Evolutionary conservation across 30 jellyfish, hydroid and myxozoan genomes (phyloP), one percentile per base, ranked within the genome.

Genomic region (Nemopilema nomurai): DNA sequence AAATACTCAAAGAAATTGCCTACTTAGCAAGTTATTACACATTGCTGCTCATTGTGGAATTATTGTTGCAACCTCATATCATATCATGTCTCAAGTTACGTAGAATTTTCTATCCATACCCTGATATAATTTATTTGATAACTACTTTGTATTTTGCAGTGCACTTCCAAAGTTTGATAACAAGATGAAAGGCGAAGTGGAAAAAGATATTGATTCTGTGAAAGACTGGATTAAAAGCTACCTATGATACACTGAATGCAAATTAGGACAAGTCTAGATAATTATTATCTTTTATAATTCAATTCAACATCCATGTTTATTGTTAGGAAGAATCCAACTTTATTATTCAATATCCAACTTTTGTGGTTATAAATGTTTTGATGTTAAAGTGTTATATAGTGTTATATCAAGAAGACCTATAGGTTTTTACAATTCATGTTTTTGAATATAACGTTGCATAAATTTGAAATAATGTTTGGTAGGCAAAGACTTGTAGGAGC

Each of bases 101-200:
- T n/a, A n/a, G n/a, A n/a, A n/a, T n/a, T n/a, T n/a, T n/a, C n/a
- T n/a, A n/a, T n/a, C n/a, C n/a, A n/a, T n/a, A n/a, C n/a, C n/a
- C n/a, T n/a, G n/a, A n/a, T n/a, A n/a, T n/a, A n/a, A n/a, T n/a
- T n/a, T 16, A 52, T n/a, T 16, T 52, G 18, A 52, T n/a, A n/a
- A n/a, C n/a, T n/a, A n/a, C n/a, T 51, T 41, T 29, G 66, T 65
- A 18, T 68, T 19, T 74, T 33, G 30, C 66, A 86, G 95, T 67
- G 95, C 95, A 1, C 64, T 86, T 41, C 95, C 95, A 33, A 86
- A 86, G 90, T 73, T 86, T 69, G 87, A 86, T 72, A 71, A 32
- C 74, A 77, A 86, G 51, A 86, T 77, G 87, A 77, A 73, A 77
- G 87, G 77, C 7, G 89, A 86, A 71, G 85, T 86, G 17, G 83